Conservation (phyloP, 1,140 invertebrate genomes). For the Thalassaphorura encarpata region DNA sequence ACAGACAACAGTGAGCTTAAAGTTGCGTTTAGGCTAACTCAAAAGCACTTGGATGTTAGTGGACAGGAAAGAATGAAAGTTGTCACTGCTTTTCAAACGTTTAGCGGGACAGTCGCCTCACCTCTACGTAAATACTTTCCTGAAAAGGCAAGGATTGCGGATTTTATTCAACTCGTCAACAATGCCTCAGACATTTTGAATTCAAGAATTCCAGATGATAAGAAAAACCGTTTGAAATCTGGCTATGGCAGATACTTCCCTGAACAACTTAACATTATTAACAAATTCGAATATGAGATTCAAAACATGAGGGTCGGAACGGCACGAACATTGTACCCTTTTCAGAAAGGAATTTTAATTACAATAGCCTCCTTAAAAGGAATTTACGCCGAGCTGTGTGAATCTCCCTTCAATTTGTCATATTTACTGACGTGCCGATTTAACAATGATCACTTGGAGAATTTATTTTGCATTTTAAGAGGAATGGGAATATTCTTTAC, state of each 20-base stretch:
- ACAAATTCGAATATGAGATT: neutral
- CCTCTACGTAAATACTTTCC: neutral
- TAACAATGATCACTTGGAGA: too few relatives aligned
- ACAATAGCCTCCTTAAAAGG: too few relatives aligned
- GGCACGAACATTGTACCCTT: neutral
- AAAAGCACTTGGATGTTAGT: constrained; percentile 3
- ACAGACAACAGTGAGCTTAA: constrained; percentile 14
- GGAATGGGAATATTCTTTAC: too few relatives aligned
- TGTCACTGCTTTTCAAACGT: neutral
- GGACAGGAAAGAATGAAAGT: constrained; percentile 13
- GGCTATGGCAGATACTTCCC: neutral
- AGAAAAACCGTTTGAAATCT: neutral
- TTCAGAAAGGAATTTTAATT: too few relatives aligned
- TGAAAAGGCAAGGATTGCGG: neutral
- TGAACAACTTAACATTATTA: neutral
- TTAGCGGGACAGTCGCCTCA: neutral
- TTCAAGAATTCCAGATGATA: neutral
- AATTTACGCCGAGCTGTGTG: too few relatives aligned
- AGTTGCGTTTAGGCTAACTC: neutral
- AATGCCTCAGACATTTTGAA: neutral
- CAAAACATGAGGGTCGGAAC: neutral
- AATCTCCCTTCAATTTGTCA: too few relatives aligned
- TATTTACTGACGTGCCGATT: too few relatives aligned
- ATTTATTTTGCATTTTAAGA: too few relatives aligned
- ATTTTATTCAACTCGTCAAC: neutral